These are phyloP conservation scores for Ennomos quercinarius DNA, from an alignment of 2,888 invertebrate species.

Conservation along the genomic window DNA sequence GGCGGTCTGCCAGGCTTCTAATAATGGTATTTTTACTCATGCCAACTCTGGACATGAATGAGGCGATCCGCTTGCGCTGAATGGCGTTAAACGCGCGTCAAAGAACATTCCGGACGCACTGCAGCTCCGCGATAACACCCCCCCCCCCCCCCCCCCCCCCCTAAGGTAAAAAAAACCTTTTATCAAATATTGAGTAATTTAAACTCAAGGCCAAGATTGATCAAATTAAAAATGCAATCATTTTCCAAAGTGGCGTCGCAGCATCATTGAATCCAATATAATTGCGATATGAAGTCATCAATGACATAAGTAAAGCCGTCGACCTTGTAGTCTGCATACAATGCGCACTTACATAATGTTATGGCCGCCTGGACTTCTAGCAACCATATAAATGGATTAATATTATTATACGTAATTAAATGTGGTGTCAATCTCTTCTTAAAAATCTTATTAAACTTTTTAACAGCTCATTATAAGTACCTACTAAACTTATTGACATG, in stretches of 20 bases:
- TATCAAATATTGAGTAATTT: too few relatives aligned
- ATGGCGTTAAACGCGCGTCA: too few relatives aligned
- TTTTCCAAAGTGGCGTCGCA: neutral
- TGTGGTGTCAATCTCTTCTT: neutral
- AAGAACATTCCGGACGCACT: too few relatives aligned
- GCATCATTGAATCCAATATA: slow-evolving; percentile 6
- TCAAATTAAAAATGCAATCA: neutral
- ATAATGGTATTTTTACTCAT: too few relatives aligned
- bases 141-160: too few relatives aligned
- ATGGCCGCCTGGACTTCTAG: slow-evolving; percentile 41
- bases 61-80: too few relatives aligned
- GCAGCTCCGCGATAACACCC: too few relatives aligned
- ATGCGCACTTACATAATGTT: slow-evolving; percentile 55
- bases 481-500: too few relatives aligned
- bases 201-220: neutral
- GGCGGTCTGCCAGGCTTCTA: too few relatives aligned
- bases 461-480: slow-evolving; percentile 5
- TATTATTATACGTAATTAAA: neutral
- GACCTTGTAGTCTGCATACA: slow-evolving; percentile 61
- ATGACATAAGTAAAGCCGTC: slow-evolving; percentile 17
- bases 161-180: too few relatives aligned
- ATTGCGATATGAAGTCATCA: slow-evolving; percentile 21
- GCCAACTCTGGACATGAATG: too few relatives aligned
- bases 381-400: neutral
- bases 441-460: neutral